Percentiles rank a stretch among this genome's conserved stretches.
Evolutionary conservation across 2,113 vertebrate genomes (phyloP).

Genomic region (Coreoperca whiteheadi): DNA sequence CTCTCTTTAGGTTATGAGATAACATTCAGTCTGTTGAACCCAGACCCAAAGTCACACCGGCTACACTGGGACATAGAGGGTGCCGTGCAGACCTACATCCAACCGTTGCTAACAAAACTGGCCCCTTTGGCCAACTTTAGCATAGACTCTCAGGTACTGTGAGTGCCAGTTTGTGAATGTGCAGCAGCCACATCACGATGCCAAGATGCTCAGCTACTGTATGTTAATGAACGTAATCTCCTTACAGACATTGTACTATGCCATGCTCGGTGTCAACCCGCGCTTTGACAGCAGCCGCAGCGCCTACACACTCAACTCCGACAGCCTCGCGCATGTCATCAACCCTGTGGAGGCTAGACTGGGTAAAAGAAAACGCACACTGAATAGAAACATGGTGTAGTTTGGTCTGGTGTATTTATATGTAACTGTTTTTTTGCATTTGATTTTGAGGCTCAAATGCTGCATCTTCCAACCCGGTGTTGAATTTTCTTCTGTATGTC

Average conservation of each 20-base stretch:
- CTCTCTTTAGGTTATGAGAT: slow-evolving; percentile 91
- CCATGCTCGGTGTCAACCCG: slow-evolving; percentile 92
- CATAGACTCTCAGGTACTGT: slow-evolving; percentile 93
- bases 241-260: slow-evolving; percentile 91
- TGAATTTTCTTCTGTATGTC: slow-evolving; percentile 96
- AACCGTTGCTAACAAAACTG: slow-evolving; percentile 91
- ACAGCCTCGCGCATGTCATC: slow-evolving; percentile 96
- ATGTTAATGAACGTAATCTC: not conserved
- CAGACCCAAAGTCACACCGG: slow-evolving; percentile 91
- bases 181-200: not conserved
- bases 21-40: slow-evolving; percentile 96
- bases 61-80: slow-evolving; percentile 94
- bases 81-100: slow-evolving; percentile 87
- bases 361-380: slow-evolving; percentile 80
- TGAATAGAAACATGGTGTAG: not conserved
- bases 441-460: slow-evolving; percentile 90
- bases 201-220: not conserved
- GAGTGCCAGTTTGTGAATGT: not conserved
- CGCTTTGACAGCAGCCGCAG: slow-evolving; percentile 88
- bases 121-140: slow-evolving; percentile 92
- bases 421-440: not conserved
- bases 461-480: slow-evolving; percentile 92
- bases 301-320: slow-evolving; percentile 88
- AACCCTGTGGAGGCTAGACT: slow-evolving; percentile 96
- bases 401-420: not conserved